These are phyloP conservation scores for Hybognathus amarus DNA, from an alignment of 2,797 vertebrate species.

Conservation along the genomic window DNA sequence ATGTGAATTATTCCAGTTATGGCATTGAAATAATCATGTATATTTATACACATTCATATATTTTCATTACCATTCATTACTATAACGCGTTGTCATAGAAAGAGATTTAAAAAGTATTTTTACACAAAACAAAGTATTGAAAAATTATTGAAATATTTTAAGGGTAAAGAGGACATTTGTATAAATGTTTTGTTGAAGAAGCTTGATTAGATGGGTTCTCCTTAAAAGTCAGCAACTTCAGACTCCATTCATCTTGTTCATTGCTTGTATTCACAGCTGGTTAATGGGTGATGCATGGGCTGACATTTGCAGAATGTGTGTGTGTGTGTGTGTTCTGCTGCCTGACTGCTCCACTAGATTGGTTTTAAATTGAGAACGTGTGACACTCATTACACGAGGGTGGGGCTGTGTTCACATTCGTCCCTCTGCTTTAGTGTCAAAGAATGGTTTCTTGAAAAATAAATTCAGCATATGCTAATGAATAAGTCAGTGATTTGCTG, in stretches of 20 bases:
- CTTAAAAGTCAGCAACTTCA: slow-evolving; percentile 23
- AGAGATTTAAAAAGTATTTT: not conserved
- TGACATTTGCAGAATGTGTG: slow-evolving; percentile 64
- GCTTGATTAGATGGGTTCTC: slow-evolving; percentile 2
- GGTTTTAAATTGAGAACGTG: slow-evolving; percentile 41
- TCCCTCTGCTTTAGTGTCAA: slow-evolving; percentile 10
- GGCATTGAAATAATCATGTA: too few species aligned
- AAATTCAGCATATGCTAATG: slow-evolving; percentile 12
- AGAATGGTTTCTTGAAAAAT: slow-evolving; percentile 18
- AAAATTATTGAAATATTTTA: not conserved
- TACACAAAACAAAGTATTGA: not conserved
- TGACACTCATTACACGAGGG: slow-evolving; percentile 25
- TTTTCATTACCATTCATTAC: not conserved
- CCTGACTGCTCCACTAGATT: slow-evolving; percentile 33
- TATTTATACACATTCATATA: not conserved
- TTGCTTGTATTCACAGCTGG: slow-evolving; percentile 51
- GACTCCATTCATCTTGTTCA: slow-evolving; percentile 27
- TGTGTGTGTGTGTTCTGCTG: slow-evolving; percentile 23
- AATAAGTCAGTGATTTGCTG: slow-evolving; percentile 33
- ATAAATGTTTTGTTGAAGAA: not conserved
- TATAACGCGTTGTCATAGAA: not conserved
- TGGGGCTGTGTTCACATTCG: slow-evolving; percentile 4
- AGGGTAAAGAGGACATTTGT: not conserved
- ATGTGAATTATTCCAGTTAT: too few species aligned
- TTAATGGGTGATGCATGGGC: slow-evolving; percentile 70